Conservation (phyloP, 2,797 vertebrate species). For the Paguma larvata region DNA sequence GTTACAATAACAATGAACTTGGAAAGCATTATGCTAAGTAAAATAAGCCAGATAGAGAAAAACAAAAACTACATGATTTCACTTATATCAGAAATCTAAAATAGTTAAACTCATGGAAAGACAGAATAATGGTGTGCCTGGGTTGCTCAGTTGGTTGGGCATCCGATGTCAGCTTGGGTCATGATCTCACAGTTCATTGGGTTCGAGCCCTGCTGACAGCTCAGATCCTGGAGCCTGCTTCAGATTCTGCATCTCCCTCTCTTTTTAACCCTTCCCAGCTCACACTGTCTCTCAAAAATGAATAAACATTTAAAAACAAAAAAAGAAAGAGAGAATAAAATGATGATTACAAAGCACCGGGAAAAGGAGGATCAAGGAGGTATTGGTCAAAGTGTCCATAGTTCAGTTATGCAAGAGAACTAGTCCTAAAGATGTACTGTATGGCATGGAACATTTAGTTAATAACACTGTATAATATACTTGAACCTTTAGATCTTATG, state of each 20-base stretch:
- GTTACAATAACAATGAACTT: background rate
- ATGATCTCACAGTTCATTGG: no score
- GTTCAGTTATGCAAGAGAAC: no score
- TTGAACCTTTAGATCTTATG: background rate
- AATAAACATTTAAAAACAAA: no score
- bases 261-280: no score
- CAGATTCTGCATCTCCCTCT: no score
- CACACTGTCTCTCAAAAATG: no score
- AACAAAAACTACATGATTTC: background rate
- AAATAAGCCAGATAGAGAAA: background rate
- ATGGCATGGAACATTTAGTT: background rate
- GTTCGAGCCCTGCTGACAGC: no score
- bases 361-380: background rate
- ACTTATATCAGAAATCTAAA: background rate
- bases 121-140: no score
- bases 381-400: background rate
- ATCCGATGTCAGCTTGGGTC: no score
- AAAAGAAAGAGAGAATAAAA: background rate
- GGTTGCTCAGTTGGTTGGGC: no score
- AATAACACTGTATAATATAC: background rate
- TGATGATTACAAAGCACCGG: background rate
- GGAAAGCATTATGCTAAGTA: background rate
- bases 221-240: no score
- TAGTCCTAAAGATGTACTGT: no score
- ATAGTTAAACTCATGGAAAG: background rate